Percentiles rank a stretch among this genome's conserved stretches.
Evolutionary conservation across 2,888 invertebrate genomes (phyloP).

Genomic region (Lasioglossum zephyrum): DNA sequence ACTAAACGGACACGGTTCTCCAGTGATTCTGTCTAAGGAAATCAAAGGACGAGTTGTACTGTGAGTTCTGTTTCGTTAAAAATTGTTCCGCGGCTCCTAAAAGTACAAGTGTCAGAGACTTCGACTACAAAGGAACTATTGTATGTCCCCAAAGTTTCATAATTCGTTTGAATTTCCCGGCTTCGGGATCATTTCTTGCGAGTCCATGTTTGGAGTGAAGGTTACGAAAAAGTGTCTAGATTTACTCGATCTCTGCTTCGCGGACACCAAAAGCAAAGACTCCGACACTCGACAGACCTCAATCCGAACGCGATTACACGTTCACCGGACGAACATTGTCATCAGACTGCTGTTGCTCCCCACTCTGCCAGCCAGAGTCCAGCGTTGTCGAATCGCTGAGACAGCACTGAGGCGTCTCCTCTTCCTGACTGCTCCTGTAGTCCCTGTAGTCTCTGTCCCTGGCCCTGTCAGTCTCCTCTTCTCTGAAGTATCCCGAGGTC

Average conservation of each 20-base stretch:
- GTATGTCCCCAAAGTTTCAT: not conserved
- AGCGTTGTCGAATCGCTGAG: conserved; percentile 87
- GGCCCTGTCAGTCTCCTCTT: conserved; percentile 73
- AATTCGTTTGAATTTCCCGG: not conserved
- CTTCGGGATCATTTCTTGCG: not conserved
- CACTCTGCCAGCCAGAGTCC: conserved; percentile 90
- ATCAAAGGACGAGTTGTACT: conserved; percentile 32
- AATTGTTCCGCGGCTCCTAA: not conserved
- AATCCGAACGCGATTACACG: conserved; percentile 68
- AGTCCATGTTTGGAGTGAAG: not conserved
- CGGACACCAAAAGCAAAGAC: not conserved
- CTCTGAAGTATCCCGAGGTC: conserved; percentile 69
- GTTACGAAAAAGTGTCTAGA: not conserved
- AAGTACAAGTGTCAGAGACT: not conserved
- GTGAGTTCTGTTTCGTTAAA: conserved; percentile 13
- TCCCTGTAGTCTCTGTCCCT: conserved; percentile 85
- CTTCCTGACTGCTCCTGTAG: conserved; percentile 82
- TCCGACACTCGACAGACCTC: not conserved
- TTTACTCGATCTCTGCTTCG: not conserved
- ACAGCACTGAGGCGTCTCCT: conserved; percentile 85
- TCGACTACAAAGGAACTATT: not conserved
- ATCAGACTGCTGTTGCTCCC: conserved; percentile 81
- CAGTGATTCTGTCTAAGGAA: not conserved
- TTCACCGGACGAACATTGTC: conserved; percentile 80
- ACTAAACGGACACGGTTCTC: conserved; percentile 21